A percentile compares a stretch with the other conserved stretches of the same genome.
These are phyloP conservation scores for Drosophila lacertosa DNA, from an alignment of 1,140 invertebrate species.

Conservation along the genomic window DNA sequence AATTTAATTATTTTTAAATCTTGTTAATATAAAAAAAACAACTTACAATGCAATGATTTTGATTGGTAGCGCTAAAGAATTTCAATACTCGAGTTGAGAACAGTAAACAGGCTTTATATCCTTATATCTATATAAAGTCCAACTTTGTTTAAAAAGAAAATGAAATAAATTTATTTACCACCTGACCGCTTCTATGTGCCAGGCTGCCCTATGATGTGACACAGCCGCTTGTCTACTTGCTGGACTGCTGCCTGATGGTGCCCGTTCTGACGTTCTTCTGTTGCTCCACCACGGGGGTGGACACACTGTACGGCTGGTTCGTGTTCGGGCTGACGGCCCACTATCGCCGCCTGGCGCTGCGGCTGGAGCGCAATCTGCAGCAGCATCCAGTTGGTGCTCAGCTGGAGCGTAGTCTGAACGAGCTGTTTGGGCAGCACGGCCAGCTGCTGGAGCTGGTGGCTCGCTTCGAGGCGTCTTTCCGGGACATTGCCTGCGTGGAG, in stretches of 20 bases:
- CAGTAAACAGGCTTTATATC: too few species aligned
- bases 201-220: conserved; percentile 55
- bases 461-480: conserved; percentile 45
- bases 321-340: conserved; percentile 55
- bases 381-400: background rate
- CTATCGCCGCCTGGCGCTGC: conserved; percentile 40
- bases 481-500: conserved; percentile 58
- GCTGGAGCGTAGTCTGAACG: conserved; percentile 18
- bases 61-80: too few species aligned
- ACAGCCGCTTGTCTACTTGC: conserved; percentile 42
- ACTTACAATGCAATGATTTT: too few species aligned
- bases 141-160: too few species aligned
- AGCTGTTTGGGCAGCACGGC: conserved; percentile 42
- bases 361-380: conserved; percentile 7
- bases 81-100: too few species aligned
- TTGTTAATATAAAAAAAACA: too few species aligned
- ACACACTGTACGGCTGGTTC: conserved; percentile 60
- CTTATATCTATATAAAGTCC: too few species aligned
- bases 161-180: too few species aligned
- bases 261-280: conserved; percentile 63
- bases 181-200: too few species aligned
- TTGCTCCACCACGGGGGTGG: conserved; percentile 61
- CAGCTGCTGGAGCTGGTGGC: conserved; percentile 34
- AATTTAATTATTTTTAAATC: too few species aligned
- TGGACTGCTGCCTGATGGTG: conserved; percentile 55